phyloP scores from a whole-genome alignment of 2,797 vertebrate species.

The Chaetodon trifasciatus region DNA sequence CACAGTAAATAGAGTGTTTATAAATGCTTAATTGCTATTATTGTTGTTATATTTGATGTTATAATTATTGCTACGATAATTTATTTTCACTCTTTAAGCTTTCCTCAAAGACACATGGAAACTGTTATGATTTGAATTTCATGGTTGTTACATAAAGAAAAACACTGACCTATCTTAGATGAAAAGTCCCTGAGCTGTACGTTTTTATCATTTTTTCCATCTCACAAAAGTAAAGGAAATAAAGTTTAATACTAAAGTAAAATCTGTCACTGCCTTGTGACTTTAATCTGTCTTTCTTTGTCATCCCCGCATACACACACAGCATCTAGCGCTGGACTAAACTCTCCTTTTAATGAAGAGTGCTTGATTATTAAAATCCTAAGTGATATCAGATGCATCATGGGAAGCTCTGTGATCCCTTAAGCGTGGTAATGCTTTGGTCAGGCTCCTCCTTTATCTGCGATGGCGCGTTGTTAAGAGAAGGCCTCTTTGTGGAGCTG shows the following conservation, averaged over 20 bases:
- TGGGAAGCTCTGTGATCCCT: constrained; percentile 79
- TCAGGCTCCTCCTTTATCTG: constrained; percentile 80
- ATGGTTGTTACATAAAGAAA: constrained; percentile 85
- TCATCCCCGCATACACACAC: constrained; percentile 24
- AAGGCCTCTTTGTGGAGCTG: constrained; percentile 83
- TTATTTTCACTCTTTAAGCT: constrained; percentile 90
- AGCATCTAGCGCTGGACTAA: constrained; percentile 36
- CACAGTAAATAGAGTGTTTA: constrained; percentile 88
- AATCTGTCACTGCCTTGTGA: constrained; percentile 45
- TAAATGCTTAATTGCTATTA: constrained; percentile 89
- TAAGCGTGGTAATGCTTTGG: constrained; percentile 82
- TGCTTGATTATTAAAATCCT: constrained; percentile 78
- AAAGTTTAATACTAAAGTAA: constrained; percentile 87
- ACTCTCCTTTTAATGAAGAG: constrained; percentile 60
- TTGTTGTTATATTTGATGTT: constrained; percentile 89
- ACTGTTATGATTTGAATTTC: constrained; percentile 85
- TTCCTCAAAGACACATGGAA: constrained; percentile 86
- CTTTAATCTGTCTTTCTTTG: constrained; percentile 31
- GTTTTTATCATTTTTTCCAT: constrained; percentile 89
- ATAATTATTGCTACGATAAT: constrained; percentile 91
- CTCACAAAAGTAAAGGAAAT: constrained; percentile 88
- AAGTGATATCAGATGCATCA: constrained; percentile 83
- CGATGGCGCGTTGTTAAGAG: constrained; percentile 80
- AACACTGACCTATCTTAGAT: constrained; percentile 88
- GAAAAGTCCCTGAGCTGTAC: constrained; percentile 87